Conservation (phyloP, 2,113 vertebrate genomes). For the Shinisaurus crocodilurus region DNA sequence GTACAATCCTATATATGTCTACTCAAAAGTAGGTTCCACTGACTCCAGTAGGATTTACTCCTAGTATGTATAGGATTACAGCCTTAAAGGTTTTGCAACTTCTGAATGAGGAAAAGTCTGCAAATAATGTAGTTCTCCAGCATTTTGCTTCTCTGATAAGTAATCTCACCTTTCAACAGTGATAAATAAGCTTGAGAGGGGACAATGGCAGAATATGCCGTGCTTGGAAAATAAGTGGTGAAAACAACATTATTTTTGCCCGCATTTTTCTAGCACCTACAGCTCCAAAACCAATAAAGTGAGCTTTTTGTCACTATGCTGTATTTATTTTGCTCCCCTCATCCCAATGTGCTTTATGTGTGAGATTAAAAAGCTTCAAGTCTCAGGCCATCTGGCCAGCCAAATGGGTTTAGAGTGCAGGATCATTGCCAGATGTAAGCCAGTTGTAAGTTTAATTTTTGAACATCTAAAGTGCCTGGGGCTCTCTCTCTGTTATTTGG, state of each 20-base stretch:
- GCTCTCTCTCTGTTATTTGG: constrained; percentile 77
- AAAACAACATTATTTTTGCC: constrained; percentile 53
- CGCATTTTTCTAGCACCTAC: constrained; percentile 50
- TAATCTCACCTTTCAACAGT: constrained; percentile 54
- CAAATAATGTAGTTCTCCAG: constrained; percentile 36
- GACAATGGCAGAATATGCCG: constrained; percentile 30
- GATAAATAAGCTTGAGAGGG: constrained; percentile 47
- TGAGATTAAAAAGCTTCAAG: constrained; percentile 90
- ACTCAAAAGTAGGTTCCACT: not conserved
- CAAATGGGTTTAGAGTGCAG: constrained; percentile 82
- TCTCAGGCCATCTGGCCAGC: constrained; percentile 87
- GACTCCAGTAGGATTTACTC: not conserved
- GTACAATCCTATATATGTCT: not conserved
- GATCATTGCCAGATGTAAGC: constrained; percentile 83
- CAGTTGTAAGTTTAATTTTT: constrained; percentile 90
- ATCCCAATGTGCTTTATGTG: constrained; percentile 77
- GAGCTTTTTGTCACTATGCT: constrained; percentile 64
- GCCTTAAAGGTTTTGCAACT: constrained; percentile 8
- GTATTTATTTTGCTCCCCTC: constrained; percentile 69
- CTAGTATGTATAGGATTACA: not conserved
- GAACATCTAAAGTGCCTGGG: constrained; percentile 81
- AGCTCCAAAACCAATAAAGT: constrained; percentile 56
- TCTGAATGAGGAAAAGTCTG: constrained; percentile 36
- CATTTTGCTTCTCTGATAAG: constrained; percentile 38
- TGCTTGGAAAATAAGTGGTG: constrained; percentile 44